A percentile compares a stretch with the other conserved stretches of the same genome.
phyloP scores from a whole-genome alignment of 2,113 vertebrate genomes.

The Thomomys bottae region DNA sequence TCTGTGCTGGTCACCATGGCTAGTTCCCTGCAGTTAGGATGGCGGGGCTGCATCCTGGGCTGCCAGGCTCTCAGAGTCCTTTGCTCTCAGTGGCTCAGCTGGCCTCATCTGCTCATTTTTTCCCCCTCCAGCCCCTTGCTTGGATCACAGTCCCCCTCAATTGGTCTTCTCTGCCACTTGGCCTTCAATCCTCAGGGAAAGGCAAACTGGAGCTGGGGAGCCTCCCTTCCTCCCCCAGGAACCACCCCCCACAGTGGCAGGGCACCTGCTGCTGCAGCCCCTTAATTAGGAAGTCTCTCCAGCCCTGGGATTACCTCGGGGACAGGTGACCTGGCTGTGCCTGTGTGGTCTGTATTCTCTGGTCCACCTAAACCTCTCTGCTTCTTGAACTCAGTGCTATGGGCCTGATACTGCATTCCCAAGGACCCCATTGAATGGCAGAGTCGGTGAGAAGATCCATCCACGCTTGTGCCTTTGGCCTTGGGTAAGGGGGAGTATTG shows the following conservation, averaged over 20 bases:
- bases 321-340: rapidly evolving
- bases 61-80: too few species aligned
- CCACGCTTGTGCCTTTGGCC: background rate
- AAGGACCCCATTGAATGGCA: background rate
- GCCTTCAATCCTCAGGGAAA: too few species aligned
- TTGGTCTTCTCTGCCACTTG: too few species aligned
- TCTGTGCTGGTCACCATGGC: too few species aligned
- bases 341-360: background rate
- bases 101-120: too few species aligned
- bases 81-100: too few species aligned
- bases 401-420: background rate
- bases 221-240: background rate
- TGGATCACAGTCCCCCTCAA: too few species aligned
- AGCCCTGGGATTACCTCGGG: too few species aligned
- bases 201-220: background rate
- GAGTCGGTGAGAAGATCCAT: background rate
- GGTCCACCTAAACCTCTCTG: background rate
- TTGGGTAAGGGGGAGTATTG: background rate
- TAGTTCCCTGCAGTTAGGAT: too few species aligned
- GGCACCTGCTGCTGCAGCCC: background rate
- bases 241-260: background rate
- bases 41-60: too few species aligned
- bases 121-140: too few species aligned
- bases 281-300: conserved; percentile 63
- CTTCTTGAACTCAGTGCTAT: background rate